Base-by-base conservation (phyloP, 2,888 invertebrate genomes). In the Zeuzera pyrina region DNA sequence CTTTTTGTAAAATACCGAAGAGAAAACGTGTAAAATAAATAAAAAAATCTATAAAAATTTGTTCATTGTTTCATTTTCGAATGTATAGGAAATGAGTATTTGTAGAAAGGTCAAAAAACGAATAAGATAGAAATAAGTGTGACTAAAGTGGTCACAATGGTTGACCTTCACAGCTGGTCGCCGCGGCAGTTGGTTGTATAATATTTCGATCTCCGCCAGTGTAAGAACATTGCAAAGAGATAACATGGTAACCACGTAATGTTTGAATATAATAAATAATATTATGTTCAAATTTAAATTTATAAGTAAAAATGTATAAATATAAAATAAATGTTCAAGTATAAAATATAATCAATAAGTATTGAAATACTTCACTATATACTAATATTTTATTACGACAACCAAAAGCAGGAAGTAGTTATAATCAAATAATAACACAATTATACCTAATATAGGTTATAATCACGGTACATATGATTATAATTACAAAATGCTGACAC, bases 1-100 rank as follows among this genome's bases (percentile, higher is more conserved):
- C 62, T 47, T 67, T 73, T 62, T 71, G 69, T 77, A 76, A 74
- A 66, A 70, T 54, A 55, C n/a, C n/a, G n/a, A n/a, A 12, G 6
- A 47, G 49, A 56, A 52, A 69, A 54, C 61, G 61, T 68, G 56
- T 63, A 67, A 62, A 65, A 70, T 63, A 57, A 59, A 12, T 34
- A 19, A 65, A 62, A 57, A 57, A 56, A 51, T 47, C 42, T 39
- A 26, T 49, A 45, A 50, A 53, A 52, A 40, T 37, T 29, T 42
- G 35, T 38, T 38, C 39, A 42, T 50, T 12, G 55, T 64, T 63
- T 69, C 41, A 57, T 56, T 61, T 46, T 50, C 42, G 40, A 27
- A 24, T 35, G 46, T n/a, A n/a, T 39, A 47, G 47, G 41, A 33
- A 31, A 29, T 33, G 23, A 21, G 32, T 30, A 34, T 30, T 47